A percentile compares a stretch with the other conserved stretches of the same genome.
Evolutionary conservation across 2,113 vertebrate species (phyloP).

Genomic region (Girardinichthys multiradiatus): DNA sequence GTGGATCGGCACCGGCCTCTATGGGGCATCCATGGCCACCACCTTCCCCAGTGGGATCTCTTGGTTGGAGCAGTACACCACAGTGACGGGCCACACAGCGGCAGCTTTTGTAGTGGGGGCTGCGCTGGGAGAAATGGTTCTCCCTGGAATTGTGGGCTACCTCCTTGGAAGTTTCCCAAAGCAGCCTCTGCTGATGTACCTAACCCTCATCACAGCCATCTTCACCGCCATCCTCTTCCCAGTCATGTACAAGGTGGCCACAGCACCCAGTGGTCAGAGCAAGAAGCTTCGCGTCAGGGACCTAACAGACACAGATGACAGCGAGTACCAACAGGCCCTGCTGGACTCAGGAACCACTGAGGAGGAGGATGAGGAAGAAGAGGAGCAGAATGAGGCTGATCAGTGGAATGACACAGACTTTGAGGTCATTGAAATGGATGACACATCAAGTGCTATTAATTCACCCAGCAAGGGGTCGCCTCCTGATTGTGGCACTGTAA

Average conservation of each 20-base stretch:
- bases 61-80: conserved; percentile 95
- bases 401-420: conserved; percentile 89
- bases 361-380: conserved; percentile 84
- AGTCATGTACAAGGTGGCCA: conserved; percentile 88
- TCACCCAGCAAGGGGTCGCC: conserved; percentile 54
- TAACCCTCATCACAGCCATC: conserved; percentile 74
- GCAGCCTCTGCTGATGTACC: conserved; percentile 86
- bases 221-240: conserved; percentile 89
- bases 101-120: conserved; percentile 88
- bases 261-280: conserved; percentile 32
- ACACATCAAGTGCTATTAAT: conserved; percentile 64
- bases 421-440: conserved; percentile 90
- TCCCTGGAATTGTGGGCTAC: conserved; percentile 84
- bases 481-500: neutral
- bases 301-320: conserved; percentile 54
- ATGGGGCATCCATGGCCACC: conserved; percentile 90
- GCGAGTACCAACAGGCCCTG: conserved; percentile 83
- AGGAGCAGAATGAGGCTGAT: conserved; percentile 75
- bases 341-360: conserved; percentile 73
- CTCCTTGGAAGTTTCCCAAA: conserved; percentile 78
- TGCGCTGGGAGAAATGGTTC: conserved; percentile 91
- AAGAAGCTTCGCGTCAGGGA: conserved; percentile 29
- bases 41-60: conserved; percentile 93
- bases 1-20: conserved; percentile 84
- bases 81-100: conserved; percentile 81